Evolutionary conservation across 2,113 vertebrate species (phyloP).

Genomic region (Cariama cristata): DNA sequence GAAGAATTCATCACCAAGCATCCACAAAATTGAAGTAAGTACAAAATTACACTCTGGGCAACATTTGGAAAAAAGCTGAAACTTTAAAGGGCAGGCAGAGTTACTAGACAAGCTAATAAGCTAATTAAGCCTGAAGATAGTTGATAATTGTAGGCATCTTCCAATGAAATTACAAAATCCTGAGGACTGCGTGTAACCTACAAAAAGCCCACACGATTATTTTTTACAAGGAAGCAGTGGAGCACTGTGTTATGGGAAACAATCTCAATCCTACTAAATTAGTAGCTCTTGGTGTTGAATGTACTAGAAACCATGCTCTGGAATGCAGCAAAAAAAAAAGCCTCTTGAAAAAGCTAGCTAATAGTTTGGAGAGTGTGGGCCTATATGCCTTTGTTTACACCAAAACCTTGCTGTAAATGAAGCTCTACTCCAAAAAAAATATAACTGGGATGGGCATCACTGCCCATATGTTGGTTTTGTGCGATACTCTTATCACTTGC

Average conservation of each 20-base stretch:
- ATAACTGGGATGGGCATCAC: not conserved
- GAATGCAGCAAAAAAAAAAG: not conserved
- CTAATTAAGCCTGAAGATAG: slow-evolving; percentile 4
- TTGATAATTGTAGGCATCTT: slow-evolving; percentile 11
- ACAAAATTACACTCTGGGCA: not conserved
- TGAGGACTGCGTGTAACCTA: not conserved
- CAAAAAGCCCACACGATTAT: not conserved
- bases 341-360: not conserved
- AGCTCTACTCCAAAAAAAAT: not conserved
- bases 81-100: not conserved
- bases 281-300: not conserved
- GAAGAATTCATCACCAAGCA: not conserved
- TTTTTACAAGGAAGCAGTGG: slow-evolving; percentile 5
- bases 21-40: not conserved
- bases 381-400: not conserved
- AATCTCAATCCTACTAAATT: not conserved
- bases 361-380: not conserved
- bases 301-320: not conserved
- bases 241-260: not conserved
- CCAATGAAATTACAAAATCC: not conserved
- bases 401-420: not conserved
- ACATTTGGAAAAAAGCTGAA: not conserved
- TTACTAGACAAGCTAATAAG: not conserved
- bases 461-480: not conserved
- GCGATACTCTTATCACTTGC: not conserved